Evolutionary conservation across 2,888 invertebrate genomes (phyloP), one percentile per base, ranked within the genome.

Genomic region (Pogonocherus hispidulus): DNA sequence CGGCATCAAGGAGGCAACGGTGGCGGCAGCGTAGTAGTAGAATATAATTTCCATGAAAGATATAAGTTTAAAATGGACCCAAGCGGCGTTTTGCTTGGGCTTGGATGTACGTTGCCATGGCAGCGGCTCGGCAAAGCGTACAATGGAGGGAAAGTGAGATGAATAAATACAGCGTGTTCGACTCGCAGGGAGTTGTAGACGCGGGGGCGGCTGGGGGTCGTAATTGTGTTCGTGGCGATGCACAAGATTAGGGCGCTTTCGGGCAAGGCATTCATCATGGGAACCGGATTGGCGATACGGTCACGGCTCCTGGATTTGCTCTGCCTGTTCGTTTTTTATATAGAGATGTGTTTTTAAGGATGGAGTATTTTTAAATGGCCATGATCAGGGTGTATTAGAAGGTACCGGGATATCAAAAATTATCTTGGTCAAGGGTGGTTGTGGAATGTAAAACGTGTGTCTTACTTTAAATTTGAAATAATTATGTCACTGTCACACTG

Each of bases 191-290:
- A 76, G 76, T 77, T 77, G 76, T 77, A 75, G 76, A 75, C 73
- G 69, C 54, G 71, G 59, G 67, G 54, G 69, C 51, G 67, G 64
- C 57, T 18, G 19, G 46, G 49, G 80, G 79, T 77, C 79, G 81
- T 84, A 84, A 85, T 85, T 84, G 84, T 84, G 84, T 84, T 83
- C 82, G 83, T 82, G 83, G 83, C 82, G 82, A 83, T 83, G 83
- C 83, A 83, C 83, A 82, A 84, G 84, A 84, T 84, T 84, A 84
- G 84, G 83, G 82, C 80, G n/a, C 81, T 83, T 82, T 83, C 82
- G 83, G 82, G 83, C 80, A 80, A 80, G 81, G 82, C 84, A 85
- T 85, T 85, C 84, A 85, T 85, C 85, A 85, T 84, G 82, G 69
- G 79, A 80, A 80, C 81, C 79, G 78, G 76, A 80, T 78, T 76